Evolutionary conservation across 2,888 invertebrate species (phyloP).

Genomic region (Andrena bucephala): DNA sequence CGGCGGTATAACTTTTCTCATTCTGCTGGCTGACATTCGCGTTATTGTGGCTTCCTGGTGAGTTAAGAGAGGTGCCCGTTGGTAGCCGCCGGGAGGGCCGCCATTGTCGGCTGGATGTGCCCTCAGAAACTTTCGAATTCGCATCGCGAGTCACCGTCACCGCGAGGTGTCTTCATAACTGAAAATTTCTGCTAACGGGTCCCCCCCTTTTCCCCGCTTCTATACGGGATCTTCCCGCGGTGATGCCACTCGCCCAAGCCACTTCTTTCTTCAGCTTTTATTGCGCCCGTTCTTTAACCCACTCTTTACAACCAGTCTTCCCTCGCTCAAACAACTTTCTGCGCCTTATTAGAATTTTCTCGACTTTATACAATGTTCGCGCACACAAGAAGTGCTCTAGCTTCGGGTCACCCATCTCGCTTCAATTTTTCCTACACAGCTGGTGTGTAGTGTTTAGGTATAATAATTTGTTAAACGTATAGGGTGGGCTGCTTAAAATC

Average conservation of each 20-base stretch:
- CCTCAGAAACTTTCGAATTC: constrained; percentile 29
- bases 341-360: neutral
- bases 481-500: too few relatives aligned
- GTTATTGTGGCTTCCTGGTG: constrained; percentile 5
- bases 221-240: neutral
- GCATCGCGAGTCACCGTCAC: neutral
- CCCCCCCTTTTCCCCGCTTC: neutral
- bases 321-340: neutral
- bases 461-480: too few relatives aligned
- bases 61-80: constrained; percentile 5
- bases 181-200: constrained; percentile 16
- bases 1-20: constrained; percentile 57
- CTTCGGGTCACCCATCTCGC: neutral
- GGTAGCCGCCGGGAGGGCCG: neutral
- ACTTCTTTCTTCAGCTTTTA: neutral
- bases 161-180: constrained; percentile 1
- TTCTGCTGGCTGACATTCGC: constrained; percentile 30
- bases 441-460: too few relatives aligned
- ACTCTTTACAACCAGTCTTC: neutral
- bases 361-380: neutral
- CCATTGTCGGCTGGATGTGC: constrained; percentile 1
- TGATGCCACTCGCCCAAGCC: neutral
- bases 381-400: neutral
- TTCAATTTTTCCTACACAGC: neutral
- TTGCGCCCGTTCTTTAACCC: neutral